Base-by-base conservation (phyloP, 2,888 invertebrate species). In the Nezara viridula region DNA sequence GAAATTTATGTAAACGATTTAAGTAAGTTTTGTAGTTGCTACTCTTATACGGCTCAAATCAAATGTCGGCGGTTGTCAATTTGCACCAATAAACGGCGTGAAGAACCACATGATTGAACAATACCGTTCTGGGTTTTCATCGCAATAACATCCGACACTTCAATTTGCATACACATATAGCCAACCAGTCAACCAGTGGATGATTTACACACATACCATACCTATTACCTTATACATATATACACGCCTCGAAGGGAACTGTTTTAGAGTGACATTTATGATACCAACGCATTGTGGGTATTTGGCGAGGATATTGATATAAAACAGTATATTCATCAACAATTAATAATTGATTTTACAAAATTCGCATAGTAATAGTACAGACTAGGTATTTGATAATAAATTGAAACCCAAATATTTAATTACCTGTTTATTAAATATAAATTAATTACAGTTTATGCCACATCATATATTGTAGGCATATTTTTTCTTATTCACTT, bases 1-100 rank as follows among this genome's bases (percentile, higher is more conserved):
- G 81, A 81, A 81, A 81, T 81, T 81, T 81, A 81, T 81, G 81
- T 81, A 81, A 81, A 81, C 81, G 81, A 81, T 81, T 81, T 81
- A 81, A 81, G 81, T 81, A 81, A 81, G 81, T 81, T 81, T 44
- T 81, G 81, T n/a, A 81, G 81, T 81, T 44, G 81, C 44, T 81
- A n/a, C 81, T 81, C 81, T 81, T 81, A 81, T 44, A 47, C 81
- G 14, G 3, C n/a, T 16, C 44, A 40, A 81, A 81, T 81, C 81
- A 81, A 81, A 81, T 47, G 81, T 47, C 32, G 37, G n/a, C 44
- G n/a, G 81, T 81, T 81, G 81, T 81, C 81, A 81, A 81, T 81
- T 81, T 44, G 81, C 81, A 81, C n/a, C 44, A 44, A 81, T 81
- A n/a, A 47, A 81, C 81, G 24, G 81, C n/a, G 44, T 81, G 81